Percentiles rank a stretch among this genome's conserved stretches.
Evolutionary conservation across 2,113 vertebrate genomes (phyloP).

Genomic region (Carassius carassius): DNA sequence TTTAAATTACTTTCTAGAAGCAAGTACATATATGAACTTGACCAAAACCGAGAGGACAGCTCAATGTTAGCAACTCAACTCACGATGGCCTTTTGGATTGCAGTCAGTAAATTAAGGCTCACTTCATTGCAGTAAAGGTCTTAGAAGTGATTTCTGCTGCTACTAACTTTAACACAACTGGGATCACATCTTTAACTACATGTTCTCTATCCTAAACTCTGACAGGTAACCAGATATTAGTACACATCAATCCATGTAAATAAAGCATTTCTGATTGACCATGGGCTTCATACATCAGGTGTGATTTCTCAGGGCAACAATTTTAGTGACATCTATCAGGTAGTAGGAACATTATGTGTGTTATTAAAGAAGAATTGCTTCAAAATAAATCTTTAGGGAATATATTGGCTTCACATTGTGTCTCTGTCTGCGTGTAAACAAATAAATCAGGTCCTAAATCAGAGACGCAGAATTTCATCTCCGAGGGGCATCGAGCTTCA

Average conservation of each 20-base stretch:
- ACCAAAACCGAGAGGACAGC: neutral
- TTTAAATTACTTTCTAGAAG: neutral
- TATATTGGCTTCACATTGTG: neutral
- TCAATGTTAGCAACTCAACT: neutral
- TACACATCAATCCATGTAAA: neutral
- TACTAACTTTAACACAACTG: neutral
- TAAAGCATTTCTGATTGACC: slow-evolving; percentile 1
- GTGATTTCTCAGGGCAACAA: neutral
- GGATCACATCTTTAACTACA: neutral
- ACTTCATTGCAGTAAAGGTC: neutral
- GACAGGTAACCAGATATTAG: neutral
- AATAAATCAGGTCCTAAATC: slow-evolving; percentile 17
- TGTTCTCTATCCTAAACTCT: neutral
- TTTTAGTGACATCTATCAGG: neutral
- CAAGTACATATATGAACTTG: neutral
- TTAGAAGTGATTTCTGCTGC: neutral
- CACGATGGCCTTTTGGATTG: neutral
- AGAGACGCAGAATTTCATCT: neutral
- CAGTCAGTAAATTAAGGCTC: neutral
- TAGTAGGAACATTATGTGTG: neutral
- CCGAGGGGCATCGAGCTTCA: neutral
- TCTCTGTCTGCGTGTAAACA: neutral
- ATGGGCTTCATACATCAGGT: neutral
- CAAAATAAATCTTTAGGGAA: neutral
- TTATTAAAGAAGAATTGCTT: neutral